Conservation (phyloP, 53 echinoderm and acorn worm genomes). For the Zoroaster sp. region DNA sequence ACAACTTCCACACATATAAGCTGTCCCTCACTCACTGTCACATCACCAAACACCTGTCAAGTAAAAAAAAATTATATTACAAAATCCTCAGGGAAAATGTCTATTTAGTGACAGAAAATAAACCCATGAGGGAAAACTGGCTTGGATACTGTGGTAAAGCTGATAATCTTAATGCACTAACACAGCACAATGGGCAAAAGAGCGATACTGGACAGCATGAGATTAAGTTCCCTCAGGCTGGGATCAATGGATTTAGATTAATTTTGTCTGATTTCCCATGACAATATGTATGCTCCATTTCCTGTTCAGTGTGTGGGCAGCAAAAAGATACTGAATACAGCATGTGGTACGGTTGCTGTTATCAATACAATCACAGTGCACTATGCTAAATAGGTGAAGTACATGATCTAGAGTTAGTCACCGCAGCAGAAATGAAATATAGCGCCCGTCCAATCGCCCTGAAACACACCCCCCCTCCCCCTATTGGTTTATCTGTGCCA, state of each 20-base stretch:
- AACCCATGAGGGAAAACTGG: background rate
- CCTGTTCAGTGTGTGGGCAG: too few species aligned
- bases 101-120: background rate
- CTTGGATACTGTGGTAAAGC: background rate
- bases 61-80: background rate
- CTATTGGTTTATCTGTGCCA: too few species aligned
- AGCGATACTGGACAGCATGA: background rate
- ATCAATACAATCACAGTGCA: too few species aligned
- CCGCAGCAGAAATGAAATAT: too few species aligned
- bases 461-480: too few species aligned
- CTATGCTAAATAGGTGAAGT: too few species aligned
- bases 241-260: conserved; percentile 11
- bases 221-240: background rate
- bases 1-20: conserved; percentile 96
- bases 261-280: background rate
- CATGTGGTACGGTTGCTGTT: too few species aligned
- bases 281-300: too few species aligned
- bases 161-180: background rate
- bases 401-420: too few species aligned
- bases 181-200: background rate
- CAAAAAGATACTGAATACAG: too few species aligned
- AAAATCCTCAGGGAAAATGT: background rate
- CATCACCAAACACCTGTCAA: conserved; percentile 76
- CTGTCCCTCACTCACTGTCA: conserved; percentile 88
- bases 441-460: too few species aligned